These are phyloP conservation scores for Cranoglanis bouderius DNA, from an alignment of 2,113 vertebrate genomes.

Conservation along the genomic window DNA sequence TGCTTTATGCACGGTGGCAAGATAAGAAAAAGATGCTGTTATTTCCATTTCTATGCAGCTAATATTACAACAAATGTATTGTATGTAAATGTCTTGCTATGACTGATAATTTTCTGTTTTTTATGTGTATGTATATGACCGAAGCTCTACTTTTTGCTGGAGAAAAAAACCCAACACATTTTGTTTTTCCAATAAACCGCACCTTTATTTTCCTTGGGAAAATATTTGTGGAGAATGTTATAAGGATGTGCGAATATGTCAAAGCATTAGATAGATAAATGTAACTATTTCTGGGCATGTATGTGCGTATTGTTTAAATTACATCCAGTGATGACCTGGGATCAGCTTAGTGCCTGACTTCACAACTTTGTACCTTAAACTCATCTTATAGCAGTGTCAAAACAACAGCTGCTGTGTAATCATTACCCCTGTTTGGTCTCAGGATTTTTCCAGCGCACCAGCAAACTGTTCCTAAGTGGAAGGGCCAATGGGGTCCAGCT, in stretches of 20 bases:
- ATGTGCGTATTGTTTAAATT: not conserved
- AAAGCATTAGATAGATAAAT: not conserved
- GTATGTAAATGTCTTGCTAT: not conserved
- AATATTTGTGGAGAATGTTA: not conserved
- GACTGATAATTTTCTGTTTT: not conserved
- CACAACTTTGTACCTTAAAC: not conserved
- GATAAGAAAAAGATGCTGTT: not conserved
- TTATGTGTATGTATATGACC: not conserved
- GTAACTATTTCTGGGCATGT: not conserved
- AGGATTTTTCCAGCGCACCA: slow-evolving; percentile 78
- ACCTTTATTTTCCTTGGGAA: not conserved
- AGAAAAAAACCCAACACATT: not conserved
- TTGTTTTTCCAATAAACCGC: not conserved
- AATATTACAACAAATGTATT: not conserved
- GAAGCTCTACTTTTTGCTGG: not conserved
- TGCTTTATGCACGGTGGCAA: not conserved
- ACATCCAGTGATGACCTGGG: slow-evolving; percentile 11
- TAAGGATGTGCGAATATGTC: not conserved
- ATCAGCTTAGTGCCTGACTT: slow-evolving; percentile 8
- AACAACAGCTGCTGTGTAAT: slow-evolving; percentile 55
- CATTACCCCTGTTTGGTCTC: slow-evolving; percentile 57
- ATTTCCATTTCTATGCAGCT: not conserved
- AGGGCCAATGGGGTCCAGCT: slow-evolving; percentile 57
- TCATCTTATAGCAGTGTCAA: slow-evolving; percentile 13
- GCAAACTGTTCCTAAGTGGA: slow-evolving; percentile 75